These are phyloP conservation scores for Laterallus jamaicensis DNA, from an alignment of 2,113 vertebrate genomes.

Conservation along the genomic window DNA sequence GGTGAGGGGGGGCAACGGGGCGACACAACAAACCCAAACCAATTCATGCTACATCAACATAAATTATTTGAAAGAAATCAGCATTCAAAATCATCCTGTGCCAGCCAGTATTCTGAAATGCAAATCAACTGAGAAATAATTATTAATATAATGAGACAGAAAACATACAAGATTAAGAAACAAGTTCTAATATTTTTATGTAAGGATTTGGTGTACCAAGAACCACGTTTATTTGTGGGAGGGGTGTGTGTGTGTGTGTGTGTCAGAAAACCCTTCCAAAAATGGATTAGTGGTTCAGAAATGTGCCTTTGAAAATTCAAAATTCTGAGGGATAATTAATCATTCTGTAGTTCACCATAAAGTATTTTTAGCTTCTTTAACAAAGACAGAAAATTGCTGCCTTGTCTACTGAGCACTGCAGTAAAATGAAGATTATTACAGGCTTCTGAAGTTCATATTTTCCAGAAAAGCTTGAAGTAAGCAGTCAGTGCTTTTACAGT, in stretches of 20 bases:
- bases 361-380: background rate
- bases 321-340: background rate
- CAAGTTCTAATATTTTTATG: fast-evolving
- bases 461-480: background rate
- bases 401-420: background rate
- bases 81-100: background rate
- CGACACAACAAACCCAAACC: background rate
- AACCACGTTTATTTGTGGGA: background rate
- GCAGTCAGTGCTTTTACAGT: background rate
- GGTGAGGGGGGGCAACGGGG: too few species aligned
- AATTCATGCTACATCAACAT: background rate
- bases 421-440: background rate
- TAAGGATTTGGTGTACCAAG: background rate
- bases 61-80: background rate
- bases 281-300: background rate
- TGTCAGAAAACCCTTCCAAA: background rate
- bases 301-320: background rate
- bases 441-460: background rate
- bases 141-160: background rate
- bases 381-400: background rate
- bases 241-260: background rate
- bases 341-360: background rate
- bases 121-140: background rate
- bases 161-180: background rate
- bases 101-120: background rate